Evolutionary conservation across 2,113 vertebrate genomes (phyloP).

Genomic region (Tricholaema leucomelas): DNA sequence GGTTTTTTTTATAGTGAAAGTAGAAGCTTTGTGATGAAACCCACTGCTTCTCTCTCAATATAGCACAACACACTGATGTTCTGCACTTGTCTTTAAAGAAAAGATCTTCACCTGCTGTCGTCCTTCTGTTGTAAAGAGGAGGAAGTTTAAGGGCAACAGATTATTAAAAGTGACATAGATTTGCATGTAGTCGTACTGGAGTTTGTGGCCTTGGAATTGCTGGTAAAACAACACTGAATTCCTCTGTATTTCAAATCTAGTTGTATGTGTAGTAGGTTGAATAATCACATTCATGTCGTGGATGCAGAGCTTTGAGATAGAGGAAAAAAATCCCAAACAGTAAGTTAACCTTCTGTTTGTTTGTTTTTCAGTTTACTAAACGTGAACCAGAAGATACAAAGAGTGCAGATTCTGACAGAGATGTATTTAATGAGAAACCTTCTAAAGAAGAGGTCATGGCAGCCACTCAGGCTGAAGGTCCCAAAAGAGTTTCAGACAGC

Average conservation of each 20-base stretch:
- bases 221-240: neutral
- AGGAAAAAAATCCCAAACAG: neutral
- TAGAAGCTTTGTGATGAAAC: neutral
- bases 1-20: neutral
- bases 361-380: slow-evolving; percentile 87
- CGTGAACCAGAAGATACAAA: slow-evolving; percentile 97
- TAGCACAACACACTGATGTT: neutral
- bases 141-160: neutral
- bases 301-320: neutral
- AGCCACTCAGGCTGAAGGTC: slow-evolving; percentile 97
- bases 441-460: slow-evolving; percentile 99
- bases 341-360: neutral
- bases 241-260: neutral
- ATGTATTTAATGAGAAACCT: slow-evolving; percentile 98
- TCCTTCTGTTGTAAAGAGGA: neutral
- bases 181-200: neutral
- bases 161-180: neutral
- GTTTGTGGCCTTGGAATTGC: neutral
- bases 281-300: neutral
- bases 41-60: neutral
- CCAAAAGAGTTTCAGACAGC: slow-evolving; percentile 96
- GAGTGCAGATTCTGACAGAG: slow-evolving; percentile 95
- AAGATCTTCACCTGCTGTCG: neutral
- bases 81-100: neutral
- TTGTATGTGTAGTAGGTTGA: neutral